These are phyloP conservation scores for Steinernema hermaphroditum DNA, from an alignment of 2,888 invertebrate genomes.

Conservation along the genomic window DNA sequence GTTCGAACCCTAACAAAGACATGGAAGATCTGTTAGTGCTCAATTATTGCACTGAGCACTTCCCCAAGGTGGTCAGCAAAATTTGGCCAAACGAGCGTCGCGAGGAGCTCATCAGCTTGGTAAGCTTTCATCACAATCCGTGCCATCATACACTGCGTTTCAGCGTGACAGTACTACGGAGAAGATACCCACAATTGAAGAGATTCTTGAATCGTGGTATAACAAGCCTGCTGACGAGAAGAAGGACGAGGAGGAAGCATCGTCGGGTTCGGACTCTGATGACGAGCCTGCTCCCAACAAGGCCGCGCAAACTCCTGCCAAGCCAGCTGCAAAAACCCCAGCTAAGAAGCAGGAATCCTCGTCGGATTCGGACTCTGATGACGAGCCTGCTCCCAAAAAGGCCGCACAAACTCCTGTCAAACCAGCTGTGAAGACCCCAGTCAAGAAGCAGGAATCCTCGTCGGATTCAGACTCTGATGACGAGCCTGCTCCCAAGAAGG, in stretches of 20 bases:
- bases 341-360: not conserved
- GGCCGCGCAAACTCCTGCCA: too few relatives aligned
- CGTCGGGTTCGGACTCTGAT: not conserved
- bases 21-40: not conserved
- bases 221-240: too few relatives aligned
- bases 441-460: not conserved
- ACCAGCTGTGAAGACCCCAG: too few relatives aligned
- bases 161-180: not conserved
- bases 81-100: not conserved
- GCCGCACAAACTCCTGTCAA: too few relatives aligned
- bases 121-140: not conserved
- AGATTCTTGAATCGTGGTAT: not conserved
- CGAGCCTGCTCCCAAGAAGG: not conserved
- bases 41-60: not conserved
- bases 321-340: too few relatives aligned
- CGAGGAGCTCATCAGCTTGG: not conserved
- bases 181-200: not conserved
- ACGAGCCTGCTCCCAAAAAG: not conserved
- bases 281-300: not conserved
- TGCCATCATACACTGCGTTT: not conserved
- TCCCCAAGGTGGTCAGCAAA: not conserved
- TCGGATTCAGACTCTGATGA: constrained; percentile 1
- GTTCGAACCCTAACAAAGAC: not conserved
- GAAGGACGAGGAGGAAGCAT: not conserved
- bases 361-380: not conserved